Evolutionary conservation across 2,113 vertebrate species (phyloP).

Genomic region (Bubo blakistoni): DNA sequence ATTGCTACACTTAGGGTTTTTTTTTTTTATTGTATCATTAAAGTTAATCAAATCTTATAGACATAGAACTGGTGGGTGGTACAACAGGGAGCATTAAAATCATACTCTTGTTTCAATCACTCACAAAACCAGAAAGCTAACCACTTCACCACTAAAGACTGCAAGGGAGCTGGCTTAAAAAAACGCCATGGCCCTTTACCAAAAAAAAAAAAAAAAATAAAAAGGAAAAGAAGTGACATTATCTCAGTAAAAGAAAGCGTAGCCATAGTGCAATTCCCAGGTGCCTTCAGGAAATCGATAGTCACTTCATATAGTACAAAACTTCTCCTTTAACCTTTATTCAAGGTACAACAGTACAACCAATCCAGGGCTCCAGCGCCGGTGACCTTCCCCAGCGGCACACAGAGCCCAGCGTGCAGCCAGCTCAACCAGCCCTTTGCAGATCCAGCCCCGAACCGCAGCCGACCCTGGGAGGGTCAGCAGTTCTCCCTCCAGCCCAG

Average conservation of each 20-base stretch:
- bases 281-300: conserved; percentile 45
- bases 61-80: conserved; percentile 12
- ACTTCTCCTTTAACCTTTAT: conserved; percentile 24
- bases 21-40: conserved; percentile 16
- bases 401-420: background rate
- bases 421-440: background rate
- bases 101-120: background rate
- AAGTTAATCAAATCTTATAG: conserved; percentile 34
- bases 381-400: background rate
- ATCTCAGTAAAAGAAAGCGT: background rate
- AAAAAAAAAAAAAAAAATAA: background rate
- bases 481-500: background rate
- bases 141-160: background rate
- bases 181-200: background rate
- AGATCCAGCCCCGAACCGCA: background rate
- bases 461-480: background rate
- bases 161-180: background rate
- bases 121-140: background rate
- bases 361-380: background rate
- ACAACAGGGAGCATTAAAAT: conserved; percentile 6
- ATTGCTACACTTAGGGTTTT: background rate
- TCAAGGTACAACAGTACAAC: background rate
- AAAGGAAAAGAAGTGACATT: background rate
- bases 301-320: background rate
- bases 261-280: background rate